These are phyloP conservation scores for Chanos chanos DNA, from an alignment of 2,797 vertebrate species.

Conservation along the genomic window DNA sequence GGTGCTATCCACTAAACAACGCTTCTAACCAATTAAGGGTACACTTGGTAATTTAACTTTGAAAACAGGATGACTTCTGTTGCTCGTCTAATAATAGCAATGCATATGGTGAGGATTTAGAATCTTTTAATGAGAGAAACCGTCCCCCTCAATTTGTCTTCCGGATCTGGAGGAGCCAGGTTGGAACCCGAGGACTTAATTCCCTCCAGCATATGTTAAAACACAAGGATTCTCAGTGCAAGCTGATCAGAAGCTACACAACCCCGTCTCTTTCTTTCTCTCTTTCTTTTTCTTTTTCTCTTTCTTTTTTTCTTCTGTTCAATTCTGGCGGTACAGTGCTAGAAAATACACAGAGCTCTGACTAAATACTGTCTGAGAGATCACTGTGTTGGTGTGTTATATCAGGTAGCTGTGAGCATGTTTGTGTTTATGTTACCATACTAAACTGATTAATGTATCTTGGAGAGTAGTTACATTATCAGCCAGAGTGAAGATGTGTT, in stretches of 20 bases:
- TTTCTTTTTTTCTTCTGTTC: no score
- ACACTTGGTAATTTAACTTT: conserved; percentile 74
- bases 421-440: neutral
- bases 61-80: conserved; percentile 70
- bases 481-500: conserved; percentile 54
- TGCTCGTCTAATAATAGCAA: conserved; percentile 70
- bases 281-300: no score
- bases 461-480: conserved; percentile 7
- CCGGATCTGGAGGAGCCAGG: conserved; percentile 72
- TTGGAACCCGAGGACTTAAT: conserved; percentile 72
- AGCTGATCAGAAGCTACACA: no score
- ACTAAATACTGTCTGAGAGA: conserved; percentile 4
- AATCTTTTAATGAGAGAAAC: conserved; percentile 70
- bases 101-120: conserved; percentile 74
- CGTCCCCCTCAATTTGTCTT: conserved; percentile 71
- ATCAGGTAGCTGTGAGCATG: neutral
- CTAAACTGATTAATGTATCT: conserved; percentile 17
- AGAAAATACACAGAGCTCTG: neutral
- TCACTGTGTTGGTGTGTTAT: neutral
- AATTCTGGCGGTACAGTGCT: neutral
- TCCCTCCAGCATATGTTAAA: conserved; percentile 67
- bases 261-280: no score
- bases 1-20: conserved; percentile 67
- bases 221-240: conserved; percentile 48
- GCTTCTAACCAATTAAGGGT: conserved; percentile 74